Conservation (phyloP, 1,140 invertebrate genomes). For the Apis cerana region DNA sequence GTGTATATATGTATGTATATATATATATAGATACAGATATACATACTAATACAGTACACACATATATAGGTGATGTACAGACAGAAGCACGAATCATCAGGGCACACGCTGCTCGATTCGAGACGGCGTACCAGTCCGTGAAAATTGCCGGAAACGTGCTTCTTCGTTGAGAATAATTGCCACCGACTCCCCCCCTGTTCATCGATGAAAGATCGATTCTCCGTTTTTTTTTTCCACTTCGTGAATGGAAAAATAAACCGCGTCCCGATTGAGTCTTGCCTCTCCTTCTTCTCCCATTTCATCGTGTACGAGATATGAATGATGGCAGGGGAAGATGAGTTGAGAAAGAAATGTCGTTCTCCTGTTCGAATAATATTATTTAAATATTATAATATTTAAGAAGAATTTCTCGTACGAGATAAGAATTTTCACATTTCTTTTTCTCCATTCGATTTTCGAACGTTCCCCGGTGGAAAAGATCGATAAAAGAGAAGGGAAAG, state of each 20-base stretch:
- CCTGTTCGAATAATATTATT: too few relatives aligned
- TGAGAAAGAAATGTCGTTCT: too few relatives aligned
- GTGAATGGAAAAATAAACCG: background rate
- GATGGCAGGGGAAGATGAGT: too few relatives aligned
- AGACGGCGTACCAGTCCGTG: slow-evolving; percentile 27
- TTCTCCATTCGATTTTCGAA: background rate
- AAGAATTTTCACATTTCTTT: background rate
- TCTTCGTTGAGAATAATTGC: slow-evolving; percentile 48
- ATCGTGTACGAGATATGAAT: background rate
- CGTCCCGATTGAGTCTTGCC: background rate
- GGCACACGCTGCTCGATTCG: slow-evolving; percentile 11
- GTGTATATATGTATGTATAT: background rate
- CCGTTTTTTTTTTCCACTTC: background rate
- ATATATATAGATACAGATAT: background rate
- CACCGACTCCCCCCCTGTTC: slow-evolving; percentile 1
- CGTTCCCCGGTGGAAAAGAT: background rate
- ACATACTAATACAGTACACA: background rate
- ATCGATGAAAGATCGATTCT: slow-evolving; percentile 43
- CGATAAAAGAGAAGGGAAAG: background rate
- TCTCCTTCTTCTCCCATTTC: background rate
- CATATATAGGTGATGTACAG: background rate
- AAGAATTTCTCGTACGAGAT: background rate
- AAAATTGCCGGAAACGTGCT: slow-evolving; percentile 56
- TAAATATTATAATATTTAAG: too few relatives aligned
- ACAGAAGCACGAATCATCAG: slow-evolving; percentile 3